These are phyloP conservation scores for Gonioctena quinquepunctata DNA, from an alignment of 1,140 invertebrate genomes.

Conservation along the genomic window DNA sequence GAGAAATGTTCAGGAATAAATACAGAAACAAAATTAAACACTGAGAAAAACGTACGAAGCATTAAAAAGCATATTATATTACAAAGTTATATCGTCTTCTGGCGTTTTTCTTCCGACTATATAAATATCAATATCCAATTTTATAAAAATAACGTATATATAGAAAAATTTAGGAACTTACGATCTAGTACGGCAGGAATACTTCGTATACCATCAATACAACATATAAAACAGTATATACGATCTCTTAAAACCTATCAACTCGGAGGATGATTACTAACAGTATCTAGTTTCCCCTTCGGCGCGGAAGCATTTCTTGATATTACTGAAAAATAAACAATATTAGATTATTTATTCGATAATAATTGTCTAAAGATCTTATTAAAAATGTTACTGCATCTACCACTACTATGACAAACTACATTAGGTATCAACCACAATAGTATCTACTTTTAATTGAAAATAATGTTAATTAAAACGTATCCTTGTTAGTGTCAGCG, in stretches of 20 bases:
- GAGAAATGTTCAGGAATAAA: constrained; percentile 40
- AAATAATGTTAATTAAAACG: not conserved
- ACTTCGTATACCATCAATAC: constrained; percentile 26
- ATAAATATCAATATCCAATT: not conserved
- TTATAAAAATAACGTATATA: not conserved
- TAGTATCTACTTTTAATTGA: constrained; percentile 28
- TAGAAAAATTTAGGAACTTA: constrained; percentile 40
- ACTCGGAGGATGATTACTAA: not conserved
- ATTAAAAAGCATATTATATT: constrained; percentile 30
- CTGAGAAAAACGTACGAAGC: not conserved
- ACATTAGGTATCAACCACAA: constrained; percentile 32
- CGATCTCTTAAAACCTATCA: constrained; percentile 8
- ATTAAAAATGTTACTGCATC: not conserved
- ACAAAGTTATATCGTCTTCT: not conserved
- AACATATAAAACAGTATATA: constrained; percentile 24
- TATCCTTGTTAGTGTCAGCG: not conserved
- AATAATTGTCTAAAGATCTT: too few relatives aligned
- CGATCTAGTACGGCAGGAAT: constrained; percentile 41
- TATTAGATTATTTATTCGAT: too few relatives aligned
- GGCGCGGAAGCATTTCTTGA: constrained; percentile 45
- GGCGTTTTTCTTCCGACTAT: not conserved
- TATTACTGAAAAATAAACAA: constrained; percentile 41
- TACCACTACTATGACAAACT: constrained; percentile 5
- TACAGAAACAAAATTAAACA: constrained; percentile 26
- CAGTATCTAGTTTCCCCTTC: constrained; percentile 26